These are phyloP conservation scores for Caenorhabditis sinica DNA, from an alignment of 2,888 invertebrate species.

Conservation along the genomic window DNA sequence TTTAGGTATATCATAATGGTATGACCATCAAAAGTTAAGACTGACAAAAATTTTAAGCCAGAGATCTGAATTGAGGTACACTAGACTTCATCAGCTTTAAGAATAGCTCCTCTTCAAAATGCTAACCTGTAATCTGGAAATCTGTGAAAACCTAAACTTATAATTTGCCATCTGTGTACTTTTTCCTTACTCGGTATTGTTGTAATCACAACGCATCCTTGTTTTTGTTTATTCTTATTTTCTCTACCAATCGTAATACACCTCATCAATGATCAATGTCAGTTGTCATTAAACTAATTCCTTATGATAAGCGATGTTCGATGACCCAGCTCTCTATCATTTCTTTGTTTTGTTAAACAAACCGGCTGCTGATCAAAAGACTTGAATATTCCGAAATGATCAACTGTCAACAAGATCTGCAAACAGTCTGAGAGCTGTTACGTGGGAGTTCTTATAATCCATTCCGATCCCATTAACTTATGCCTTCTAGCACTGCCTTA, in stretches of 20 bases:
- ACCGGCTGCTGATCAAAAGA: slow-evolving; percentile 42
- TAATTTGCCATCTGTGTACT: no score
- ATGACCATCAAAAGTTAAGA: no score
- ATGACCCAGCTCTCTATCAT: slow-evolving; percentile 49
- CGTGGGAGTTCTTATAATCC: background rate
- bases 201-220: slow-evolving; percentile 6
- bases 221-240: slow-evolving; percentile 7
- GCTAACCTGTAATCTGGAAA: no score
- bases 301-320: slow-evolving; percentile 36
- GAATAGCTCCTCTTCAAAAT: no score
- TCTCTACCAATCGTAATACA: background rate
- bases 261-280: slow-evolving; percentile 31
- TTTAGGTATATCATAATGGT: background rate
- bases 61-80: no score
- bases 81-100: no score
- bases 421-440: slow-evolving; percentile 28
- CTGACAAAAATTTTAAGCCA: no score
- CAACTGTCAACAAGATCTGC: slow-evolving; percentile 42
- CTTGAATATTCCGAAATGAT: slow-evolving; percentile 50
- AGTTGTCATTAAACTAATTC: slow-evolving; percentile 21
- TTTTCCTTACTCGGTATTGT: no score
- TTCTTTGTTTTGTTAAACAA: slow-evolving; percentile 13
- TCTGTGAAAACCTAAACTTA: no score
- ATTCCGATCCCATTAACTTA: background rate
- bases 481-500: slow-evolving; percentile 22